These are phyloP conservation scores for Dyspetes luteomarginatus DNA, from an alignment of 2,888 invertebrate genomes.

Conservation along the genomic window DNA sequence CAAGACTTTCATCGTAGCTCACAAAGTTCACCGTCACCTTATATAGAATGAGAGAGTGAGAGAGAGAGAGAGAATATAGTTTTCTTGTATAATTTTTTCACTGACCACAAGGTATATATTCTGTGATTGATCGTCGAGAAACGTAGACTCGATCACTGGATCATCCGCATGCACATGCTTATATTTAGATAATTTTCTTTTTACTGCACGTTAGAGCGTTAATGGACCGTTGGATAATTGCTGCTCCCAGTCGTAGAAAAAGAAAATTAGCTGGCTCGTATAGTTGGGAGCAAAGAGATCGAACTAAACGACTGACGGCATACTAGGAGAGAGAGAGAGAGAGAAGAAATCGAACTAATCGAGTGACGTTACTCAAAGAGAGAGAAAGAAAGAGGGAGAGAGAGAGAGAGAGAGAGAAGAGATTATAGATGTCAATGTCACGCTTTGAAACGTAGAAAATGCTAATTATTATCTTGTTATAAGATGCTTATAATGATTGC, in stretches of 20 bases:
- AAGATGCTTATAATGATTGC: constrained; percentile 30
- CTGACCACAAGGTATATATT: not conserved
- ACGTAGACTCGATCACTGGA: not conserved
- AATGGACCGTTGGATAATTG: constrained; percentile 32
- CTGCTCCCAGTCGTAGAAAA: constrained; percentile 1
- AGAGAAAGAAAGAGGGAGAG: too few species aligned
- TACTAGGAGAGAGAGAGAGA: constrained; percentile 28
- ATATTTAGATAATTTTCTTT: constrained; percentile 22
- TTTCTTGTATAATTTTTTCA: not conserved
- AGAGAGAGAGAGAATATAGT: not conserved
- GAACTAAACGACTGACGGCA: constrained; percentile 13
- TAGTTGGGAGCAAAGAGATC: constrained; percentile 14
- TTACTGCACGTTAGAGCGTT: constrained; percentile 11
- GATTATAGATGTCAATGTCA: constrained; percentile 65
- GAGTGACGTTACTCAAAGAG: too few species aligned
- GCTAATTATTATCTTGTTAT: constrained; percentile 58
- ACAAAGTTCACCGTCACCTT: not conserved
- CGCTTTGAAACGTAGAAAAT: constrained; percentile 51
- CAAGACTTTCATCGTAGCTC: not conserved
- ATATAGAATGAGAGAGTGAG: too few species aligned
- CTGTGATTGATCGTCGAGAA: constrained; percentile 13
- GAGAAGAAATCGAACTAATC: too few species aligned
- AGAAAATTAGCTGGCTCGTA: constrained; percentile 16
- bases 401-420: too few species aligned
- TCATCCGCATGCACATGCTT: not conserved